Base-by-base conservation (phyloP, 2,888 invertebrate genomes). In the Limnephilus auricula region DNA sequence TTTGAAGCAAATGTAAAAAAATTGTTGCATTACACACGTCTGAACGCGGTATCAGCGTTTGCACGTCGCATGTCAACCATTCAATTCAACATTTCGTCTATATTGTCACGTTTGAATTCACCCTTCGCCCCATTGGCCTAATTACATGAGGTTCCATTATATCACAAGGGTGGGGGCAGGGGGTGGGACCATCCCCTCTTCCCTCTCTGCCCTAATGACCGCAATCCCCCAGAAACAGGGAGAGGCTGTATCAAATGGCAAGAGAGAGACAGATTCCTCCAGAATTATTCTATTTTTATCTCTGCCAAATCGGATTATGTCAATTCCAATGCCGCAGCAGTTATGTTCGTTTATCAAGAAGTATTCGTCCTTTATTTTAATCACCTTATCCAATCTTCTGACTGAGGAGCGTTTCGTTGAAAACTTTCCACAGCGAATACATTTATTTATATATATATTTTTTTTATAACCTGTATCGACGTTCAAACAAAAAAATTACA, bases 91-190 rank as follows among this genome's bases (percentile, higher is more conserved):
- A 6, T 65, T 25, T 65, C 9, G n/a, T 65, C 25, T 65, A n/a
- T 65, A 65, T 65, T 65, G 65, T 65, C 65, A 65, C 65, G 65
- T 65, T 65, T 65, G 65, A 65, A 65, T n/a, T 65, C 65, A 65
- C 65, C 25, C 65, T 25, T 65, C 65, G n/a, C 65, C 65, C 65
- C 65, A 65, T 65, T n/a, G 65, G 65, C 65, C 65, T 65, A 65
- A 65, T 65, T 65, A 65, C 65, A 25, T 0, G 25, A 65, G 65
- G 65, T n/a, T 25, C 65, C 25, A 65, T 65, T n/a, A 6, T 65
- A 9, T 65, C 65, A 65, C 65, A 65, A n/a, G 65, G 65, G 25
- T 9, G 65, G 65, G 65, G 25, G n/a, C 0, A 25, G 6, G 25
- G 65, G 65, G 65, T n/a, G n/a, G 25, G 65, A 65, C 25, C 65